Evolutionary conservation across 2,888 invertebrate genomes (phyloP), one percentile per base, ranked within the genome.

Genomic region (Drosophila suboccidentalis): DNA sequence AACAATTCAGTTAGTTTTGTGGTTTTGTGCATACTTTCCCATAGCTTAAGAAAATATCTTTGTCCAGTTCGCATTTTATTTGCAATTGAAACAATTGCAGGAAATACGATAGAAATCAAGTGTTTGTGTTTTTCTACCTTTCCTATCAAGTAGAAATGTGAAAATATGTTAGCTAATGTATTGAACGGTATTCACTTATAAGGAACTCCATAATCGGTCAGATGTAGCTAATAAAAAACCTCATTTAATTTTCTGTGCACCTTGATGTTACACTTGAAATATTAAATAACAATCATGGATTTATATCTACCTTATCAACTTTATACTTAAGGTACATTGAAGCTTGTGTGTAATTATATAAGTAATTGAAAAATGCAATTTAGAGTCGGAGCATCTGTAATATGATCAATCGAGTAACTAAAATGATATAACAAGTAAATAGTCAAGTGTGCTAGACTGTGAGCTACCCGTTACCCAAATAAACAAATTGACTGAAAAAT

Each of bases 1-100:
- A 46, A 51, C 60, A 22, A 64, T 60, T 51, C n/a, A 44, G 49
- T 53, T 71, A 13, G 43, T 51, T 59, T 44, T 49, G 53, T n/a
- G 64, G 44, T 22, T 4, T 22, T 34, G n/a, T 13, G 39, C 46
- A 22, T 50, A 22, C 34, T 46, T 44, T 32, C 36, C 11, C 34
- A 10, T 8, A 29, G 15, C 26, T 51, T 32, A 44, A 51, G 44
- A 51, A 44, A 59, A 38, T 59, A 58, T 50, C 59, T 43, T 58
- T 44, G 58, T 29, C n/a, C 64, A 62, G 54, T 55, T 64, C n/a
- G 10, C 32, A 32, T 36, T 44, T 43, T 29, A 36, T 58, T 44
- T 58, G 26, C 34, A 34, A 26, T 63, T 63, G 41, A 11, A 43
- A 19, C 34, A 57, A 57, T 34, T 6, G 17, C 11, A 29, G n/a